Base-by-base conservation (phyloP, 2,113 vertebrate genomes). In the Elanoides forficatus region DNA sequence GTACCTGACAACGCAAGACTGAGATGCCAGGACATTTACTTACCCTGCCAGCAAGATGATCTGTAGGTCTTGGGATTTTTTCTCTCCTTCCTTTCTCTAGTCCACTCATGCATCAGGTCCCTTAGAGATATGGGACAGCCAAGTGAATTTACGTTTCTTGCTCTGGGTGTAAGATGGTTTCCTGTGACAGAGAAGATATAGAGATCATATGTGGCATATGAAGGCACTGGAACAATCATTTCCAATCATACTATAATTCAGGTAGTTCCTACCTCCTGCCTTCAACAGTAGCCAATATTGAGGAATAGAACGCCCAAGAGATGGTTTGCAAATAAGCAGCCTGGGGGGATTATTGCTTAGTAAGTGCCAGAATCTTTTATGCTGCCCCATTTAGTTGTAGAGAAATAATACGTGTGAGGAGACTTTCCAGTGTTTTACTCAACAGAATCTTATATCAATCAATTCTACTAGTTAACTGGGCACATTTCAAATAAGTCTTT, bases 61-160 rank as follows among this genome's bases (percentile, higher is more conserved):
- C 48, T 87, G 81, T 71, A 78, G 86, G 81, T 87, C 73, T 95
- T 84, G 18, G 76, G 47, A 95, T 60, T 34, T 86, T 50, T 91
- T 78, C 68, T 89, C 26, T 88, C 83, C 81, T 81, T 74, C 68
- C 62, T 87, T 81, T 75, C 86, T 93, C 87, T 96, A 95, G 66
- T 91, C 83, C 91, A 91, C 65, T 95, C 89, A 84, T 78, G 81
- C 70, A 95, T 96, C 89, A 85, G 90, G 66, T 95, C 80, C 84
- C 91, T 94, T 72, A 89, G 34, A 87, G 60, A 85, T 74, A 65
- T 22, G 62, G 78, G 81, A 75, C 47, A 89, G 56, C 47, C 87
- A 90, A 68, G 20, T 17, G 56, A 91, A 89, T 86, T 71, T 78
- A 56, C 1, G 7, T 86, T 88, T 95, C 91, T 95, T 92, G 63